These are phyloP conservation scores for Ibycter americanus DNA, from an alignment of 2,797 vertebrate species.

Conservation along the genomic window DNA sequence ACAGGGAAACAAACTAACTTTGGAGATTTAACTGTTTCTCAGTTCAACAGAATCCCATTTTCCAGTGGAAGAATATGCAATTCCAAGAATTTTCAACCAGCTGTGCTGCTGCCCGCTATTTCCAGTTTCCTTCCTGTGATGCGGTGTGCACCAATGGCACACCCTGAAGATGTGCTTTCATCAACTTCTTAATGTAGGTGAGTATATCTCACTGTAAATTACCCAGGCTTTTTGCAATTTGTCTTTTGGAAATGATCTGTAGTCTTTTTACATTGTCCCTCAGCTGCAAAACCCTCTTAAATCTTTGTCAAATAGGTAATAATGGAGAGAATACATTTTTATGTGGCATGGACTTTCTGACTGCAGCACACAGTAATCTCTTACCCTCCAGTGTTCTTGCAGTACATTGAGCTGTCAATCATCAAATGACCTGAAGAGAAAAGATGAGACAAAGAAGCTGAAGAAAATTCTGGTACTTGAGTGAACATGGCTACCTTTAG, in stretches of 20 bases:
- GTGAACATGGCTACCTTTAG: background rate
- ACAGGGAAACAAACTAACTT: background rate
- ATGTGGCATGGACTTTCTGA: background rate
- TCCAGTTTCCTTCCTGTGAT: background rate
- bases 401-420: conserved; percentile 29
- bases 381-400: background rate
- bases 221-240: background rate
- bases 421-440: conserved; percentile 11
- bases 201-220: background rate
- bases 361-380: background rate
- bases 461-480: background rate
- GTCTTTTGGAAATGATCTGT: background rate
- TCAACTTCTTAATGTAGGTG: background rate
- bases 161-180: background rate
- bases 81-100: background rate
- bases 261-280: background rate
- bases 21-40: background rate
- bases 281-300: conserved; percentile 35
- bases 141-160: background rate
- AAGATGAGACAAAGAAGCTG: background rate
- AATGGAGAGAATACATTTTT: conserved; percentile 1
- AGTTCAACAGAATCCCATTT: background rate
- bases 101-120: background rate
- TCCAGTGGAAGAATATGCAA: background rate
- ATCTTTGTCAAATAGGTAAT: conserved; percentile 39